Evolutionary conservation across 1,140 invertebrate species (phyloP).

Genomic region (Sycophila sp.): DNA sequence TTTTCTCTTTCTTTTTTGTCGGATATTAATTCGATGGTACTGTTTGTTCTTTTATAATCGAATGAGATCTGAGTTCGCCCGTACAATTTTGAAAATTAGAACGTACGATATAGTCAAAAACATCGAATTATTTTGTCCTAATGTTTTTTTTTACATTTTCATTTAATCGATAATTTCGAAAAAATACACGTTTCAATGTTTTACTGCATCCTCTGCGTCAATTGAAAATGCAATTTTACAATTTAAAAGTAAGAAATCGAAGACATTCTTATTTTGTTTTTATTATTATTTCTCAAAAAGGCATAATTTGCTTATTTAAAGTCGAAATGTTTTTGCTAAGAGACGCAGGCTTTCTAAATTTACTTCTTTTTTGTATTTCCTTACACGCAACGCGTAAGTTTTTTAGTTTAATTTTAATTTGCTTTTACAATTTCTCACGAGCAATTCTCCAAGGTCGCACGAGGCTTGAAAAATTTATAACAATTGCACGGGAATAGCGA

Average conservation of each 20-base stretch:
- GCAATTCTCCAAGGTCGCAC: not conserved
- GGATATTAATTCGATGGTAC: not conserved
- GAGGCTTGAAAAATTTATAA: not conserved
- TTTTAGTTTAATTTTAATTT: slow-evolving; percentile 1
- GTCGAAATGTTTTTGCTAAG: slow-evolving; percentile 24
- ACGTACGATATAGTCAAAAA: slow-evolving; percentile 30
- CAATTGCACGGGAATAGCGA: slow-evolving; percentile 25
- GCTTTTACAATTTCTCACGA: slow-evolving; percentile 11
- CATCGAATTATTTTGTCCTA: slow-evolving; percentile 31
- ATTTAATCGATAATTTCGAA: slow-evolving; percentile 30
- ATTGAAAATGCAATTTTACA: slow-evolving; percentile 24
- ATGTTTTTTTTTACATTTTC: slow-evolving; percentile 32
- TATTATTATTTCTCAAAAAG: slow-evolving; percentile 1
- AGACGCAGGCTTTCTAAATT: slow-evolving; percentile 37
- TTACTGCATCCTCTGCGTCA: slow-evolving; percentile 35
- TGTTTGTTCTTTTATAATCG: not conserved
- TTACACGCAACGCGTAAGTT: slow-evolving; percentile 26
- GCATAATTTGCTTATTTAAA: slow-evolving; percentile 17
- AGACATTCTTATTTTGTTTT: slow-evolving; percentile 9
- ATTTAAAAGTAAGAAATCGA: slow-evolving; percentile 21
- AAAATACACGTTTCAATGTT: slow-evolving; percentile 1
- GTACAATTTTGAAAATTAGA: slow-evolving; percentile 46
- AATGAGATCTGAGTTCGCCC: slow-evolving; percentile 14
- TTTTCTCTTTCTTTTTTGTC: slow-evolving; percentile 45
- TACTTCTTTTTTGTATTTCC: not conserved